Percentiles rank a stretch among this genome's conserved stretches.
Evolutionary conservation across 35 echinoderm and acorn worm species (phyloP).

Genomic region (Stichopus chloronotus): DNA sequence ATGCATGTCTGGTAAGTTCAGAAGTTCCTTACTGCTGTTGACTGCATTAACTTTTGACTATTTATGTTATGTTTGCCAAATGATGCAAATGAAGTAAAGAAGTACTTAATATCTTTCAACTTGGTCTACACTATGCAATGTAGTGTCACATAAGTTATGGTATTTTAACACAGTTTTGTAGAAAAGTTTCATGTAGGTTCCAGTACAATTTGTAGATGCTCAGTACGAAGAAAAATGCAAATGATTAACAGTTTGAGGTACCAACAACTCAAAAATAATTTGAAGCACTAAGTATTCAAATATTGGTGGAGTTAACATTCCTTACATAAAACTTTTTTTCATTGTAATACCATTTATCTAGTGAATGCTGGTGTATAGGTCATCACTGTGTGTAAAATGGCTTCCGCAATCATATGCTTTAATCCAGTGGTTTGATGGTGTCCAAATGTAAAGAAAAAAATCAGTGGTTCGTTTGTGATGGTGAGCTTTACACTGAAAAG

Average conservation of each 20-base stretch:
- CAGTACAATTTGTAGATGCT: not conserved
- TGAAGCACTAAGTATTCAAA: not conserved
- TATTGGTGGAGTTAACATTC: not conserved
- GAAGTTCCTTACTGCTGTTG: constrained; percentile 11
- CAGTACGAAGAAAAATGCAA: too few relatives aligned
- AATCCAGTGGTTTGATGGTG: not conserved
- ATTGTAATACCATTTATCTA: not conserved
- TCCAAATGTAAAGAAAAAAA: too few relatives aligned
- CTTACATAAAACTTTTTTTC: not conserved
- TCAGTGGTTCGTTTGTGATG: not conserved
- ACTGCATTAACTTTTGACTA: not conserved
- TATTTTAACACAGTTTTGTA: not conserved
- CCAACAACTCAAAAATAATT: too few relatives aligned
- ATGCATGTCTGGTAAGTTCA: not conserved
- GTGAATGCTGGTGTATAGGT: not conserved
- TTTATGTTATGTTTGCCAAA: constrained; percentile 27
- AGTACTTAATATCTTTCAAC: not conserved
- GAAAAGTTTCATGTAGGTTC: not conserved
- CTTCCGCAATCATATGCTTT: not conserved
- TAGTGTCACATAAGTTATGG: not conserved
- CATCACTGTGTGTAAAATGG: not conserved
- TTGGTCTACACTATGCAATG: constrained; percentile 2
- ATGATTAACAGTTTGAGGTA: too few relatives aligned
- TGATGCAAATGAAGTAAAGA: not conserved
- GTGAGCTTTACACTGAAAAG: not conserved